phyloP scores from a whole-genome alignment of 2,888 invertebrate genomes.

The Nymphalis polychloros region DNA sequence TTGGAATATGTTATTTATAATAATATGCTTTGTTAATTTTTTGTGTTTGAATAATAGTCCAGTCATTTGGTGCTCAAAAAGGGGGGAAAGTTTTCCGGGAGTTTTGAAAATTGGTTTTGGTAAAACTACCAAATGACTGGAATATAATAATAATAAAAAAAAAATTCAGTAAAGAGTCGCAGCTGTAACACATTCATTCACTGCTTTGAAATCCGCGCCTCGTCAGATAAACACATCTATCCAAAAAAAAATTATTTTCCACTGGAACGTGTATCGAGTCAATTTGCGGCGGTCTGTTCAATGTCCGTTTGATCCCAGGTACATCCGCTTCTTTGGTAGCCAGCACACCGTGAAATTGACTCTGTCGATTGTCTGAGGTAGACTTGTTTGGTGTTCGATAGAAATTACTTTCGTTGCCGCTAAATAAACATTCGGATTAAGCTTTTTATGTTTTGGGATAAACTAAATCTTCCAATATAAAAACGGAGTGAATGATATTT shows the following conservation, averaged over 20 bases:
- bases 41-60: not conserved
- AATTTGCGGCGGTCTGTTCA: constrained; percentile 52
- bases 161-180: not conserved
- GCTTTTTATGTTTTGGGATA: not conserved
- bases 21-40: not conserved
- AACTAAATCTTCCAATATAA: no score
- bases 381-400: constrained; percentile 51
- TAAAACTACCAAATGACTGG: no score
- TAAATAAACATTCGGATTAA: constrained; percentile 8
- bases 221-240: not conserved
- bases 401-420: constrained; percentile 44
- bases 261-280: constrained; percentile 42
- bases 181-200: not conserved
- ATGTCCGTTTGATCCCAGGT: constrained; percentile 55
- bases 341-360: constrained; percentile 71
- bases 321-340: constrained; percentile 55
- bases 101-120: no score
- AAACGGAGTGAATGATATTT: no score
- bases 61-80: no score
- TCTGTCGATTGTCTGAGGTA: constrained; percentile 64
- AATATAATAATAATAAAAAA: no score
- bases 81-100: no score
- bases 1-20: no score
- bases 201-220: not conserved
- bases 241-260: constrained; percentile 38